Evolutionary conservation across 2,797 vertebrate species (phyloP).

Genomic region (Urocyon cinereoargenteus): DNA sequence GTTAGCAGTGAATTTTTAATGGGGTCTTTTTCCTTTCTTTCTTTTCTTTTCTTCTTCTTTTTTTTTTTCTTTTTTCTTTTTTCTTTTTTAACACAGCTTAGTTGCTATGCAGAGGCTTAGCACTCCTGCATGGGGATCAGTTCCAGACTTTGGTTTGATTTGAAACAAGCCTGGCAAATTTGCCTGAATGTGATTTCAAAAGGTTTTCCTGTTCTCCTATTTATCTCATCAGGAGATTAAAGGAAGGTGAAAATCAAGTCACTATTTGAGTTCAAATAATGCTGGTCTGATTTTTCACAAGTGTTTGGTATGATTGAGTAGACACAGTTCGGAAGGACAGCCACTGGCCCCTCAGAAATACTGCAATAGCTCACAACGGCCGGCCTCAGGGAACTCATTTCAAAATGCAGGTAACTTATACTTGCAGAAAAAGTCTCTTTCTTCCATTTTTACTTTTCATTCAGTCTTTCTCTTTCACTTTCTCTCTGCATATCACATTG

Average conservation of each 20-base stretch:
- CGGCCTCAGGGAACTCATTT: conserved; percentile 7
- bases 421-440: conserved; percentile 70
- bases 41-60: neutral
- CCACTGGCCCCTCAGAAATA: neutral
- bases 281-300: neutral
- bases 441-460: conserved; percentile 62
- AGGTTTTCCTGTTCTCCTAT: conserved; percentile 77
- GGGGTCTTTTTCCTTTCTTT: neutral
- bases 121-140: conserved; percentile 83
- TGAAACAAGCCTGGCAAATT: conserved; percentile 82
- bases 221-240: conserved; percentile 74
- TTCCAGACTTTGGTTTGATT: conserved; percentile 85
- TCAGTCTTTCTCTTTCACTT: conserved; percentile 59
- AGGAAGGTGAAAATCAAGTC: conserved; percentile 69
- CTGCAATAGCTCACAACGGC: neutral
- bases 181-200: conserved; percentile 76
- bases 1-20: conserved; percentile 58
- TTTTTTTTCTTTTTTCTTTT: neutral
- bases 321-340: fast-evolving
- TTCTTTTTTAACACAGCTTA: conserved; percentile 62
- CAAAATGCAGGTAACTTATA: conserved; percentile 83
- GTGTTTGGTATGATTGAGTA: neutral
- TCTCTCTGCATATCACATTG: conserved; percentile 80
- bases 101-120: conserved; percentile 87
- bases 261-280: conserved; percentile 41